Base-by-base conservation (phyloP, 2,797 vertebrate species). In the Cynodonichthys magdalenae region DNA sequence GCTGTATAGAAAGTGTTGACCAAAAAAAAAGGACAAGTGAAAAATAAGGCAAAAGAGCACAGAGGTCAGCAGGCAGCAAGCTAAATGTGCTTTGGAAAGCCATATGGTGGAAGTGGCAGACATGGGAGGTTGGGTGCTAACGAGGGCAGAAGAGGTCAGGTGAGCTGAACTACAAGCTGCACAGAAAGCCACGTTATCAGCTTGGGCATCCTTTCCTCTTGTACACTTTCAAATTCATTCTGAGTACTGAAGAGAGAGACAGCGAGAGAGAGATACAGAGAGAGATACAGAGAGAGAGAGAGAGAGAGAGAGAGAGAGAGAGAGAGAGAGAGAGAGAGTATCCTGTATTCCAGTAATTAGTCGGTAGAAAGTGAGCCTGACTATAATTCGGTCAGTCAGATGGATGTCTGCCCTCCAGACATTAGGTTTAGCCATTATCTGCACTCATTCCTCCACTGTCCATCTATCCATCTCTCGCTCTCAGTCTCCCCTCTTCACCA, bases 341-440 rank as follows among this genome's bases (percentile, higher is more conserved):
- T 79, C 75, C 75, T 72, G 74, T 83, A 83, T 82, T 89, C 80
- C 77, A 85, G 82, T 89, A 90, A 91, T 92, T 91, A 91, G 88
- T 88, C 77, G 87, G 87, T 67, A 63, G 81, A 88, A 86, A 89
- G 85, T 79, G 80, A 88, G 80, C 80, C 18, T 73, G 77, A 77
- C 82, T 76, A 75, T 88, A 88, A 91, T 86, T 80, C 59, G 81
- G 87, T 86, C 87, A 88, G 87, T 88, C 88, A 81, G 89, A 90
- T 87, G 81, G 84, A 92, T 91, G 86, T 86, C 85, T 87, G 83
- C 80, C 88, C 87, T 89, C 76, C 63, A 87, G 87, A 89, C 85
- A 88, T 89, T 83, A 85, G 86, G 77, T 86, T 90, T 80, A 83
- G 86, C 85, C 86, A 87, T 90, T 87, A 91, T 87, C 87, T 83